Conservation (phyloP, 2,797 vertebrate genomes). For the Molossus molossus region DNA sequence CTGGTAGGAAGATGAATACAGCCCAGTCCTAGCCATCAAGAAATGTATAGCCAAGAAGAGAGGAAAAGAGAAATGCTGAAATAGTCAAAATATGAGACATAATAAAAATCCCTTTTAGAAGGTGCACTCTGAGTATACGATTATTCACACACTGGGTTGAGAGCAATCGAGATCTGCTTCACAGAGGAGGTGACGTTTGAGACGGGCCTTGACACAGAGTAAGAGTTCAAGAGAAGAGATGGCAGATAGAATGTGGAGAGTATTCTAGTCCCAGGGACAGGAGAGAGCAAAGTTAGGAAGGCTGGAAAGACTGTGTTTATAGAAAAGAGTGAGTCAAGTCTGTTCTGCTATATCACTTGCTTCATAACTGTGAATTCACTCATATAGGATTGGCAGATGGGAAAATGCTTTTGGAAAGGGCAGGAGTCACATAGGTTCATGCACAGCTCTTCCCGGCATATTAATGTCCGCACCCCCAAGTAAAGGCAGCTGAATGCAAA, state of each 20-base stretch:
- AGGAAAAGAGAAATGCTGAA: constrained; percentile 2
- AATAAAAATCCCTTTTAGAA: neutral
- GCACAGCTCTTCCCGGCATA: neutral
- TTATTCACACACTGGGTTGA: neutral
- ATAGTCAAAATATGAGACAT: neutral
- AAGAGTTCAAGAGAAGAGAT: neutral
- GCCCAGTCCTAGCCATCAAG: neutral
- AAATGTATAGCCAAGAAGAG: neutral
- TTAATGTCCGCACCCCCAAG: neutral
- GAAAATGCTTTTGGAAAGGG: neutral
- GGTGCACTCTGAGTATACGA: neutral
- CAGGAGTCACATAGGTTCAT: neutral
- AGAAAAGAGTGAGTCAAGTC: neutral
- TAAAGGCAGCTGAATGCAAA: neutral
- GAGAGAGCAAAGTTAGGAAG: neutral
- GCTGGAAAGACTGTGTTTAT: neutral
- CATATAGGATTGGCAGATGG: neutral
- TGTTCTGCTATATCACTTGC: neutral
- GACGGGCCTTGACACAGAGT: neutral
- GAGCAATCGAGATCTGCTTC: neutral
- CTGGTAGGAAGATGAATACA: neutral
- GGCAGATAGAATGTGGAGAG: neutral
- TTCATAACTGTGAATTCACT: neutral
- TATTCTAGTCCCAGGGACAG: neutral
- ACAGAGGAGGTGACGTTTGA: neutral